phyloP scores from a whole-genome alignment of 2,797 vertebrate species.

The Aratinga solstitialis region DNA sequence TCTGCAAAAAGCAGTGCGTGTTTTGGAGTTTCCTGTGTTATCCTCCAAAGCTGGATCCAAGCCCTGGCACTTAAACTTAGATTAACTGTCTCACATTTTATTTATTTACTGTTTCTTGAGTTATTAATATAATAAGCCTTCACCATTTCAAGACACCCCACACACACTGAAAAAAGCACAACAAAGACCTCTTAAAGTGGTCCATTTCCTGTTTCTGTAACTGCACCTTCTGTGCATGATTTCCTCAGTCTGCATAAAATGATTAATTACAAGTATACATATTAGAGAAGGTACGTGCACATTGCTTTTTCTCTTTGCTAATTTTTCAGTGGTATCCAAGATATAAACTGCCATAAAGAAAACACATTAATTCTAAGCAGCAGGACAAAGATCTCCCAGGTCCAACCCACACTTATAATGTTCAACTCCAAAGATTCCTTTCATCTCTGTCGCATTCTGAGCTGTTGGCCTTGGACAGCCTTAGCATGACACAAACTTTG shows the following conservation, averaged over 20 bases:
- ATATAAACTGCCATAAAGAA: background rate
- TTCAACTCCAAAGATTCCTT: background rate
- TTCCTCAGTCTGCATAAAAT: constrained; percentile 14
- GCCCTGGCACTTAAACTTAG: constrained; percentile 25
- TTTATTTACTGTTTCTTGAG: constrained; percentile 58
- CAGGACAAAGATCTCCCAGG: background rate
- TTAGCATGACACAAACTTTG: background rate
- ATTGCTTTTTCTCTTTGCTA: background rate
- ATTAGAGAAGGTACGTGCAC: background rate
- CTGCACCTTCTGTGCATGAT: background rate
- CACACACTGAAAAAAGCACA: background rate
- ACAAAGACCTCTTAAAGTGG: constrained; percentile 8
- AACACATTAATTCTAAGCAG: background rate
- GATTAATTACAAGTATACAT: background rate
- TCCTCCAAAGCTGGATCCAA: background rate
- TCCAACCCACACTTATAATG: background rate
- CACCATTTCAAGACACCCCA: background rate
- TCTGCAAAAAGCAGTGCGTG: background rate
- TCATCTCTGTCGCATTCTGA: background rate
- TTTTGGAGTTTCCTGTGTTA: constrained; percentile 33
- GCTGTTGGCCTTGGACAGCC: fast-evolving
- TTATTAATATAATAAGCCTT: constrained; percentile 38
- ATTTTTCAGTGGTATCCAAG: background rate
- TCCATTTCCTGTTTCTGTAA: constrained; percentile 39
- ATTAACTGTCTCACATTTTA: constrained; percentile 21